Evolutionary conservation across 2,888 invertebrate genomes (phyloP).

Genomic region (Liopterus haemorrhoidalis): DNA sequence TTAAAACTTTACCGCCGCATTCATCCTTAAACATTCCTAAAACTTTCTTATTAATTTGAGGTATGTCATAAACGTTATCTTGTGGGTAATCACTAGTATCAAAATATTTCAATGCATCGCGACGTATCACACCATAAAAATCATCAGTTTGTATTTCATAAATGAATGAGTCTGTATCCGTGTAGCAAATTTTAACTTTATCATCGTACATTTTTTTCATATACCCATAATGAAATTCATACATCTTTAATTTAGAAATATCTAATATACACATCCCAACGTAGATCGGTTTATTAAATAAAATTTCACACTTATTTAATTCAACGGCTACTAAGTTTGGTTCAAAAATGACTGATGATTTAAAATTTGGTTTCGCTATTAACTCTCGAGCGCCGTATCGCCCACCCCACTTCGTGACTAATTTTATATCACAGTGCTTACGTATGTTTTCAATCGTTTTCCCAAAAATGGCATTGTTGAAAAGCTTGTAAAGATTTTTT

Average conservation of each 20-base stretch:
- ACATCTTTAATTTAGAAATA: slow-evolving; percentile 38
- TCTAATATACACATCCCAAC: slow-evolving; percentile 38
- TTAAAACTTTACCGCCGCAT: slow-evolving; percentile 6
- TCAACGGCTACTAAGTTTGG: slow-evolving; percentile 38
- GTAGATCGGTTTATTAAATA: slow-evolving; percentile 39
- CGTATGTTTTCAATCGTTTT: slow-evolving; percentile 42
- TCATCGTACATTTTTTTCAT: slow-evolving; percentile 34
- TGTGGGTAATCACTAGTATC: slow-evolving; percentile 31
- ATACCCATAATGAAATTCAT: slow-evolving; percentile 38
- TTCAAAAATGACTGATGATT: slow-evolving; percentile 33
- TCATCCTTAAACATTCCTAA: slow-evolving; percentile 20
- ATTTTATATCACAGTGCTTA: slow-evolving; percentile 37
- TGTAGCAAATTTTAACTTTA: slow-evolving; percentile 29
- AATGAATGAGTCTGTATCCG: slow-evolving; percentile 32
- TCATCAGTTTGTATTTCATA: slow-evolving; percentile 35
- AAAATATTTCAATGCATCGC: slow-evolving; percentile 31
- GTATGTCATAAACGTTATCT: slow-evolving; percentile 29
- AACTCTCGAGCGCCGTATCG: slow-evolving; percentile 36
- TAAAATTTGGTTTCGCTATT: slow-evolving; percentile 34
- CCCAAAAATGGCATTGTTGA: slow-evolving; percentile 37
- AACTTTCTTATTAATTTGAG: slow-evolving; percentile 24
- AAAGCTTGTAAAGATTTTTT: slow-evolving; percentile 36
- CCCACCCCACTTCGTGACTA: slow-evolving; percentile 28
- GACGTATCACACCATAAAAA: slow-evolving; percentile 34
- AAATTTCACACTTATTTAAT: slow-evolving; percentile 30